Evolutionary conservation across 2,113 vertebrate species (phyloP).

Genomic region (Notechis scutatus): DNA sequence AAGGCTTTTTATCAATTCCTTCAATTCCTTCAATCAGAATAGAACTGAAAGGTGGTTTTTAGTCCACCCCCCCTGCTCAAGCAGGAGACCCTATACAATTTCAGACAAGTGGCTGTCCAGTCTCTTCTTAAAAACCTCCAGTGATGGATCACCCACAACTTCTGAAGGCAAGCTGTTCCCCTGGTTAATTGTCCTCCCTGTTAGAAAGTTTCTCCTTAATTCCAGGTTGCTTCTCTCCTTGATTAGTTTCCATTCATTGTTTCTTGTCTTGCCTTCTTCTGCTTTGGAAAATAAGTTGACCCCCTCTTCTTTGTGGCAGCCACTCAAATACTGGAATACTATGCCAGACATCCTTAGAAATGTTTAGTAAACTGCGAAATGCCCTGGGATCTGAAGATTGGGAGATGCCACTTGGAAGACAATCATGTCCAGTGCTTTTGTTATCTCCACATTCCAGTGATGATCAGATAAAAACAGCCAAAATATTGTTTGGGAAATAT

Average conservation of each 20-base stretch:
- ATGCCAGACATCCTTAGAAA: neutral
- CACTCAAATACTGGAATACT: too few relatives aligned
- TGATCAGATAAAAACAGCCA: neutral
- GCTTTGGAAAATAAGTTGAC: neutral
- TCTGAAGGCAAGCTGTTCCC: too few relatives aligned
- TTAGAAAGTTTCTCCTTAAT: too few relatives aligned
- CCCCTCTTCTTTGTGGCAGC: too few relatives aligned
- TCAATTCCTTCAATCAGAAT: too few relatives aligned
- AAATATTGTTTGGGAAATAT: neutral
- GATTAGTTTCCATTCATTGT: neutral
- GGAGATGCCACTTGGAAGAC: neutral
- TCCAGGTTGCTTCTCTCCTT: neutral
- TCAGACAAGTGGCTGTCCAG: too few relatives aligned
- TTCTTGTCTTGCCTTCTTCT: neutral
- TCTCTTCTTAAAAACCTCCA: too few relatives aligned
- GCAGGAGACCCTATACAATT: too few relatives aligned
- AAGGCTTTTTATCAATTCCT: neutral
- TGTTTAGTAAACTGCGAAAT: neutral
- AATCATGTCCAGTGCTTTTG: neutral
- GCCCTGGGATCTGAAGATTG: neutral
- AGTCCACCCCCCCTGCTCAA: too few relatives aligned
- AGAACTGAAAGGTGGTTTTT: too few relatives aligned
- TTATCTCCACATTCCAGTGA: neutral
- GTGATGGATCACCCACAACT: too few relatives aligned
- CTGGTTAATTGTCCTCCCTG: too few relatives aligned